Base-by-base conservation (phyloP, 1,140 invertebrate species). In the Pseudomyrmex flavicornis region DNA sequence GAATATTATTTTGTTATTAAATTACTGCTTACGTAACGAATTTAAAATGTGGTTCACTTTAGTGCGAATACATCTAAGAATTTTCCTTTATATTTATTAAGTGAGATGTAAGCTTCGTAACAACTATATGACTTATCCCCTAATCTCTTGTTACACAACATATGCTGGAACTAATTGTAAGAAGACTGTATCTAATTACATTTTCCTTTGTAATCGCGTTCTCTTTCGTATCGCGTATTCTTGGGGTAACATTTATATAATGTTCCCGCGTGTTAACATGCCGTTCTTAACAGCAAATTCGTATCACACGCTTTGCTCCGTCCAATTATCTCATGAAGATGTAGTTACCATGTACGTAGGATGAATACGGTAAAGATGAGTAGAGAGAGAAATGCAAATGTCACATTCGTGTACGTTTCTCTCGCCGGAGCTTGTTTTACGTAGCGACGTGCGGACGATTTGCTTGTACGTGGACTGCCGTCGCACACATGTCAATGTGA, bases 361-460 rank as follows among this genome's bases (percentile, higher is more conserved):
- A 50, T 12, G 2, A 48, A 50, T 26, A 48, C 2, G 17, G 9
- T 65, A 52, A 75, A 17, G 22, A 65, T 63, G 22, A 12, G 15
- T 8, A 22, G n/a, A 75, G 5, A 35, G 58, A 65, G 22, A 46
- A 59, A 62, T 59, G 35, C n/a, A 76, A 52, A 76, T 65, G 12
- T 76, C 22, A 63, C n/a, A 1, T 10, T 54, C 46, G 44, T 50
- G 12, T 62, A 48, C 13, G 20, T 62, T 62, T 7, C 35, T 52
- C 59, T 52, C 46, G 10, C 2, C 74, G n/a, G 5, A 2, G 56
- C 56, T 65, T 44, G 74, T 63, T 65, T 59, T 12, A 15, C 59
- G 1, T 22, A 26, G 59, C 15, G 15, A 72, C 48, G 50, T 13
- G 50, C 68, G 54, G 17, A 65, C 22, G 61, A 65, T 76, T 76